These are phyloP conservation scores for Bos indicus DNA, from an alignment of 2,113 vertebrate species.

Conservation along the genomic window DNA sequence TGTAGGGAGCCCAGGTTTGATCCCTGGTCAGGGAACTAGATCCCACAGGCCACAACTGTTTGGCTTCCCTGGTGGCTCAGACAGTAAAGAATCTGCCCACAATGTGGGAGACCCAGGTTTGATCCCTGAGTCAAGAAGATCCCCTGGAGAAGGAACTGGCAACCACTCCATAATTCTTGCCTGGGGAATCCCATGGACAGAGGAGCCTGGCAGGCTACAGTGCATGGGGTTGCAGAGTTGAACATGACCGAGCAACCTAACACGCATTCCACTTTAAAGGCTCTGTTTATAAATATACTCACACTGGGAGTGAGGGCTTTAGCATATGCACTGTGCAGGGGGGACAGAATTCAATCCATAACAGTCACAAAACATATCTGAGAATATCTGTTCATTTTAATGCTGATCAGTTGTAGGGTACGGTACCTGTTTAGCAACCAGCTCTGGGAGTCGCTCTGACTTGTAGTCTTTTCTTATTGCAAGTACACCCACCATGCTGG, in stretches of 20 bases:
- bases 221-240: background rate
- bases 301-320: background rate
- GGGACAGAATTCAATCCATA: background rate
- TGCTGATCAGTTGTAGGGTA: background rate
- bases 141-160: background rate
- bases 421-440: background rate
- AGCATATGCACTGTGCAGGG: background rate
- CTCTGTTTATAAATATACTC: accelerated
- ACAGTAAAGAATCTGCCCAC: background rate
- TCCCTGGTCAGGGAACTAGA: background rate
- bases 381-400: background rate
- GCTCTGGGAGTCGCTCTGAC: background rate
- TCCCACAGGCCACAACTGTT: background rate
- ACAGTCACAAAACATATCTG: background rate
- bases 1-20: background rate
- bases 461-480: background rate
- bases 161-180: background rate
- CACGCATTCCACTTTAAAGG: background rate
- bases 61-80: background rate
- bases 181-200: background rate
- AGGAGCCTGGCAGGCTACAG: background rate
- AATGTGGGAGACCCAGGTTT: background rate
- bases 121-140: background rate
- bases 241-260: background rate
- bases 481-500: background rate